Base-by-base conservation (phyloP, 2,888 invertebrate species). In the Sympetrum striolatum region DNA sequence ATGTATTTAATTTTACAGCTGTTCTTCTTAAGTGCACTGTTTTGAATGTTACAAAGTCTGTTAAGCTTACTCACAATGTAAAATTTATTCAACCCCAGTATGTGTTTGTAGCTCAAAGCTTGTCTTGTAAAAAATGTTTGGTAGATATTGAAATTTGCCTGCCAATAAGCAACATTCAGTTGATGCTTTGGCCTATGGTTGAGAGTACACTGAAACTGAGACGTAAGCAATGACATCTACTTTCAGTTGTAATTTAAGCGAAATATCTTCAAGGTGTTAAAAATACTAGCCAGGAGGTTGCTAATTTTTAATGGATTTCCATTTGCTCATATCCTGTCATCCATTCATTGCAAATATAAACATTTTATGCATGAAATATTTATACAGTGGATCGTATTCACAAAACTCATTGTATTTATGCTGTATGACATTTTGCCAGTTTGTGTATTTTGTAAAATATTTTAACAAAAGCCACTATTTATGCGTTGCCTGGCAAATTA, bases 391-490 rank as follows among this genome's bases (percentile, higher is more conserved):
- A 60, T 86, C 86, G 60, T 60, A 60, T 86, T 58, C 86, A 60
- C 37, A 37, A 64, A 86, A 86, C 60, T 86, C 86, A 64, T 86
- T 86, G 86, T 86, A 86, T 86, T 86, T 86, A 86, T 86, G 60
- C 86, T 86, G 60, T 60, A 60, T 86, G 86, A 86, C 86, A 64
- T 60, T 86, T 35, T 86, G 86, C 86, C 86, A 86, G 86, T 86
- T 86, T 86, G 86, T 86, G 60, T 86, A 86, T 86, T 86, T 86
- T 86, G 86, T 86, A 86, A 86, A 86, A 86, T 86, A 86, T 86
- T 86, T 60, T 86, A 60, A 60, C 58, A 60, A 86, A 86, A 60
- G 86, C 86, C 86, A 60, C 86, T 86, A 86, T 86, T 86, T 86
- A 86, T 86, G 86, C 37, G 86, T 60, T 60, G 86, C 86, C 58